phyloP scores from a whole-genome alignment of 2,113 vertebrate species.

The cattle (Bos taurus) region DNA sequence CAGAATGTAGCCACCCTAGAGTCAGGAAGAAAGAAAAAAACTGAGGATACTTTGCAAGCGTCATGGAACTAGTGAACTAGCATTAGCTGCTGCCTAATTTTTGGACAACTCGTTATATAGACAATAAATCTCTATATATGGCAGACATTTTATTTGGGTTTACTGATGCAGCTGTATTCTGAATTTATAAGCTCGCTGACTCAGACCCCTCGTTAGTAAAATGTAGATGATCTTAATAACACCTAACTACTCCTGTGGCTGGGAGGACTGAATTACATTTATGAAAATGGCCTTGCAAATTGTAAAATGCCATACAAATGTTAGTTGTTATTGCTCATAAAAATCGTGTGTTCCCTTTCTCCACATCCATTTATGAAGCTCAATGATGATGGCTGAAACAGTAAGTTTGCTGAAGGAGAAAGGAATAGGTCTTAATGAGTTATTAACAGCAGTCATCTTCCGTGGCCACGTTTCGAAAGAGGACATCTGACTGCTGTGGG shows the following conservation, averaged over 20 bases:
- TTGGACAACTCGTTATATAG: not conserved
- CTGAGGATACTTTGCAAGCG: not conserved
- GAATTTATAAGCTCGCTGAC: not conserved
- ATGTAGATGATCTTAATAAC: not conserved
- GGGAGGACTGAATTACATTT: not conserved
- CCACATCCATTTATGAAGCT: conserved; percentile 29
- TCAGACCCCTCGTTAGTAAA: not conserved
- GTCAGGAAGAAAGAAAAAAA: not conserved
- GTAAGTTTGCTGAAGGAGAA: not conserved
- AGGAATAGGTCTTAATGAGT: conserved; percentile 9
- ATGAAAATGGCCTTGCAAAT: not conserved
- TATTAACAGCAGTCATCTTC: not conserved
- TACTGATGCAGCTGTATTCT: not conserved
- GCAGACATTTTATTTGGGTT: not conserved
- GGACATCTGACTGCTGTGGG: not conserved
- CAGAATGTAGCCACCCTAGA: not conserved
- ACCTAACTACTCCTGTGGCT: not conserved
- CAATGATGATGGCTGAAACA: not conserved
- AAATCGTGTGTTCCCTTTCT: not conserved
- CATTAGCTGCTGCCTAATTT: too few species aligned
- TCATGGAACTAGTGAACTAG: too few species aligned
- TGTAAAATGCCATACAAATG: not conserved
- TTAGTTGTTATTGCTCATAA: conserved; percentile 7
- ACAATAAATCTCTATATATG: not conserved
- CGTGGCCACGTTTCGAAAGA: not conserved